A percentile compares a stretch with the other conserved stretches of the same genome.
These are phyloP conservation scores for Junco hyemalis DNA, from an alignment of 2,113 vertebrate species.

Conservation along the genomic window DNA sequence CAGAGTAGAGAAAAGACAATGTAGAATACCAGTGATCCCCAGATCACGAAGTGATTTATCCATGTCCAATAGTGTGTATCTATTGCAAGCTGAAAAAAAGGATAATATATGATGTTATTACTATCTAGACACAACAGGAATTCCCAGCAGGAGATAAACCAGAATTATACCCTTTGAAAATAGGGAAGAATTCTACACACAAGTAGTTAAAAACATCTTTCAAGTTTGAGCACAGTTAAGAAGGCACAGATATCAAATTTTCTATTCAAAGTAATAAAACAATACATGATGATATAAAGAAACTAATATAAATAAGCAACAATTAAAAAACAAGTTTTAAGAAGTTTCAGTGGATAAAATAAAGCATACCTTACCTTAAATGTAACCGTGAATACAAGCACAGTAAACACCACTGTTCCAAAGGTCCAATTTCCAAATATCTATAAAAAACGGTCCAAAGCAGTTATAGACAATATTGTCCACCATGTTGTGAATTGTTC, in stretches of 20 bases:
- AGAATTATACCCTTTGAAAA: background rate
- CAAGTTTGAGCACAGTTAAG: background rate
- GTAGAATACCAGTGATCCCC: slow-evolving; percentile 96
- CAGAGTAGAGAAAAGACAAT: slow-evolving; percentile 94
- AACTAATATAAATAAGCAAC: background rate
- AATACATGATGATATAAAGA: background rate
- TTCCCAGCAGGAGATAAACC: background rate
- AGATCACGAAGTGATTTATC: slow-evolving; percentile 98
- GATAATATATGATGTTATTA: background rate
- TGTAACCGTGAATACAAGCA: slow-evolving; percentile 93
- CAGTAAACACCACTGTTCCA: slow-evolving; percentile 93
- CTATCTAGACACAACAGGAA: background rate
- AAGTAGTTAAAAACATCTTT: background rate
- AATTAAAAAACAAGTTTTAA: background rate
- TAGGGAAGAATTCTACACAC: background rate
- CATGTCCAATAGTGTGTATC: slow-evolving; percentile 99
- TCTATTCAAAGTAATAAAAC: background rate
- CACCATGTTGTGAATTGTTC: background rate
- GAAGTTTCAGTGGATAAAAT: background rate
- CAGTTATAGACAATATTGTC: background rate
- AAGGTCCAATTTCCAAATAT: slow-evolving; percentile 98
- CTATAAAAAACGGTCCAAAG: slow-evolving; percentile 68
- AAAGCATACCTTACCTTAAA: slow-evolving; percentile 82
- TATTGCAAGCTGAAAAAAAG: slow-evolving; percentile 83
- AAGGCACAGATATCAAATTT: background rate